Base-by-base conservation (phyloP, 2,888 invertebrate species). In the Amaurobius ferox region DNA sequence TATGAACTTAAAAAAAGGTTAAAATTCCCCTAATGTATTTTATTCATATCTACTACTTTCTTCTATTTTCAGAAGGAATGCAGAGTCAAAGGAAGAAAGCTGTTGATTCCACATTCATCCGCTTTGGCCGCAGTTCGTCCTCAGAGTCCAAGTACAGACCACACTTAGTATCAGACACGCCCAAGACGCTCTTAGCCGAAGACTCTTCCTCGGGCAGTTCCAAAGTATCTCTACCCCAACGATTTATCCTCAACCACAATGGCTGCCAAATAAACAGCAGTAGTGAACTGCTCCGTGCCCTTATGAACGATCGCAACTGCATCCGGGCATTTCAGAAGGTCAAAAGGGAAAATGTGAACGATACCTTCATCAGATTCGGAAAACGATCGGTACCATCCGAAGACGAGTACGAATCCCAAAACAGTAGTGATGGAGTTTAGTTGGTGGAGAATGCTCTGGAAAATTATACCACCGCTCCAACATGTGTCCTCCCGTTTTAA, bases 301-400 rank as follows among this genome's bases (percentile, higher is more conserved):
- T 86, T 13, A 35, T 86, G 35, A 79, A 44, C 16, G 74, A 86
- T 29, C 77, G 70, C 29, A 70, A 68, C 40, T 86, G 85, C 73
- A 62, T 86, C 39, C 61, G 78, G 13, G 85, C 78, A 16, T 79
- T 79, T 39, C 78, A 78, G 35, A 86, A 86, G 28, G 78, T 61
- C 9, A 86, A 86, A 30, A 78, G 73, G 19, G 85, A 86, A 64
- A 86, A 86, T 32, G 85, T 86, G 16, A 86, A 86, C 61, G 85
- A 86, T 44, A 86, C 85, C 66, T 86, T 86, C 68, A 86, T 86
- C 67, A 86, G 85, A 55, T 86, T 86, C 78, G 85, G 85, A 13
- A 86, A 86, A 32, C 78, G 85, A 55, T 78, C 78, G 23, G 77
- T 76, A 7, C 83, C 72, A 28, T 29, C 72, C 13, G 83, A 85